Evolutionary conservation across 2,113 vertebrate species (phyloP).

Genomic region (Elephantulus edwardii): DNA sequence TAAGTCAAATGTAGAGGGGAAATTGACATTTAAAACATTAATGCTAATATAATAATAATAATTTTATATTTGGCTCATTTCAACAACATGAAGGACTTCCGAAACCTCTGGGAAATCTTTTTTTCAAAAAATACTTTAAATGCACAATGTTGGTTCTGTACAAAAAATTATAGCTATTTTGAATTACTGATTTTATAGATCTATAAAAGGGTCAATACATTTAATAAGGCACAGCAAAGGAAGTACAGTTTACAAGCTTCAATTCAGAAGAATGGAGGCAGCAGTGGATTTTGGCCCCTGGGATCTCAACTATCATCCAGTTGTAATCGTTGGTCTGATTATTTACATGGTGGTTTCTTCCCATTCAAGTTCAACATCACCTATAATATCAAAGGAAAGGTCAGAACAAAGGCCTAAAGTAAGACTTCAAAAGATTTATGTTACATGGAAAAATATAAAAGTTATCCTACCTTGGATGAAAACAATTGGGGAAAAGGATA

Average conservation of each 20-base stretch:
- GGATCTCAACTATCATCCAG: conserved; percentile 79
- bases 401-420: conserved; percentile 43
- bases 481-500: conserved; percentile 25
- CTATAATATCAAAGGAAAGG: conserved; percentile 84
- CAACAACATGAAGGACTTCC: conserved; percentile 56
- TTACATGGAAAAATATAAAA: conserved; percentile 35
- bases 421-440: conserved; percentile 38
- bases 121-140: conserved; percentile 45
- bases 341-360: conserved; percentile 98
- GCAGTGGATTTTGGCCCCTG: conserved; percentile 84
- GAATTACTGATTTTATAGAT: conserved; percentile 34
- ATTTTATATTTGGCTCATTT: conserved; percentile 85
- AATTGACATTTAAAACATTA: conserved; percentile 73
- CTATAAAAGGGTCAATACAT: conserved; percentile 61
- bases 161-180: conserved; percentile 66
- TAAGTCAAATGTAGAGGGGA: conserved; percentile 67
- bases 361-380: conserved; percentile 98
- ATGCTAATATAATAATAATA: conserved; percentile 61
- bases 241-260: conserved; percentile 56
- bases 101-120: conserved; percentile 50
- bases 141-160: conserved; percentile 56
- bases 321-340: conserved; percentile 58
- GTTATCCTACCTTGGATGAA: not conserved
- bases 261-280: conserved; percentile 72
- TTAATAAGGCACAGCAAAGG: conserved; percentile 81